Conservation (phyloP, 2,888 invertebrate genomes). For the Opisthograptis luteolata region DNA sequence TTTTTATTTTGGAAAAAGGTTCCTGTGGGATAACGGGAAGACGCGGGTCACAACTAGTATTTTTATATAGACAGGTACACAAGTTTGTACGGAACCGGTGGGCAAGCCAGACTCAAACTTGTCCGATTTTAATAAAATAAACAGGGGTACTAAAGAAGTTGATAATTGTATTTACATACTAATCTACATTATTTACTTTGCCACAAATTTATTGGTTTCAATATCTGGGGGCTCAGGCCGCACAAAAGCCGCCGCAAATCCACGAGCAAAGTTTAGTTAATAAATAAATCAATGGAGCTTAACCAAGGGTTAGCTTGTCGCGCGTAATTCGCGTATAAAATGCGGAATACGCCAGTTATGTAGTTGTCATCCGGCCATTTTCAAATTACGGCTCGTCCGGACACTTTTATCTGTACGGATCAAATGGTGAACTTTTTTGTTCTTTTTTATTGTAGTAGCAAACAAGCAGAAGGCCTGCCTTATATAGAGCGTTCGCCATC, state of each 20-base stretch:
- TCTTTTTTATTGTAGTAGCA: too few species aligned
- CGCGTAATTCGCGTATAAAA: constrained; percentile 27
- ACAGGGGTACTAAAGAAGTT: neutral
- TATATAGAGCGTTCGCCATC: too few species aligned
- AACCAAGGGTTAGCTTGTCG: constrained; percentile 36
- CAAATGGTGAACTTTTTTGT: too few species aligned
- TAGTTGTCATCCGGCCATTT: neutral
- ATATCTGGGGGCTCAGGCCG: constrained; percentile 31
- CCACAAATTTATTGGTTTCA: constrained; percentile 34
- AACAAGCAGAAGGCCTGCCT: too few species aligned
- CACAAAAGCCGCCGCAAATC: constrained; percentile 34
- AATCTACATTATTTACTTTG: constrained; percentile 33
- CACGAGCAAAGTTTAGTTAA: constrained; percentile 38
- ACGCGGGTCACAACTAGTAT: too few species aligned
- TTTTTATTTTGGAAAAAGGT: too few species aligned
- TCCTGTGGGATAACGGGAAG: too few species aligned
- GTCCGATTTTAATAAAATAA: neutral
- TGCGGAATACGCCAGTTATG: constrained; percentile 17
- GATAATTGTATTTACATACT: constrained; percentile 12
- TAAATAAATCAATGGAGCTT: constrained; percentile 41
- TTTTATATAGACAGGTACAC: too few species aligned
- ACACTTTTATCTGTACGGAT: too few species aligned
- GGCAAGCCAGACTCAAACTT: too few species aligned
- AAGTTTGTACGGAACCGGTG: too few species aligned
- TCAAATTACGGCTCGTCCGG: neutral